These are phyloP conservation scores for Drosophila lowei DNA, from an alignment of 1,140 invertebrate genomes.

Conservation along the genomic window DNA sequence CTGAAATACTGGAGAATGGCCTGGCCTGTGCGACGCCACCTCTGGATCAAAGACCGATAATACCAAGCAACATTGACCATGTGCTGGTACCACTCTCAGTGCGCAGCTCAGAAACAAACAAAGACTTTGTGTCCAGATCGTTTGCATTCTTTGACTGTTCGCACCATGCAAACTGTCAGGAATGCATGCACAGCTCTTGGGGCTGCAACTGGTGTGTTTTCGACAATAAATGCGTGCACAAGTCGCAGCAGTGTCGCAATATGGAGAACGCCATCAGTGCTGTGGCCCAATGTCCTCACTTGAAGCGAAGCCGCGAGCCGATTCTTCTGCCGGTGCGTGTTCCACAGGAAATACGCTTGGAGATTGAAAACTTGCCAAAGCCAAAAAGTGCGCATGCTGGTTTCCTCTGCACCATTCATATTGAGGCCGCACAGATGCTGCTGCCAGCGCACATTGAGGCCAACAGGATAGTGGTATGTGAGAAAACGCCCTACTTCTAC, in stretches of 20 bases:
- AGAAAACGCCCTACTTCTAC: slow-evolving; percentile 95
- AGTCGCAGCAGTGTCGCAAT: slow-evolving; percentile 91
- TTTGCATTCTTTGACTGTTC: slow-evolving; percentile 98
- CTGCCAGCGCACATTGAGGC: slow-evolving; percentile 93
- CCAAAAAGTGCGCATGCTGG: slow-evolving; percentile 93
- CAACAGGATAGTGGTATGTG: slow-evolving; percentile 93
- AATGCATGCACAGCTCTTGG: slow-evolving; percentile 95
- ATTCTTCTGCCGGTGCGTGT: slow-evolving; percentile 94
- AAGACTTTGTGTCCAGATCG: slow-evolving; percentile 96
- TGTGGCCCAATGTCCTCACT: slow-evolving; percentile 93
- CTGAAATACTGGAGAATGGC: slow-evolving; percentile 90
- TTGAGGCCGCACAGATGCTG: slow-evolving; percentile 94
- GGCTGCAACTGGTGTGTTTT: slow-evolving; percentile 98
- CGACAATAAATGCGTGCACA: slow-evolving; percentile 96
- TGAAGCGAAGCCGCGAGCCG: slow-evolving; percentile 86
- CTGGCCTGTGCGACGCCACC: slow-evolving; percentile 93
- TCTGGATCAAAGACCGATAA: slow-evolving; percentile 89
- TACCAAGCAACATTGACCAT: slow-evolving; percentile 92
- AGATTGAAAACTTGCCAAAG: slow-evolving; percentile 95
- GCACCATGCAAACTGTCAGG: slow-evolving; percentile 92
- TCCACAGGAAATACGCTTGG: slow-evolving; percentile 92
- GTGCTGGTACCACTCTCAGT: slow-evolving; percentile 96
- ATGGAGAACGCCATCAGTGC: slow-evolving; percentile 90
- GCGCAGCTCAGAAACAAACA: slow-evolving; percentile 92
- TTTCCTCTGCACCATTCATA: slow-evolving; percentile 95